Base-by-base conservation (phyloP, 2,113 vertebrate species). In the Picathartes gymnocephalus region DNA sequence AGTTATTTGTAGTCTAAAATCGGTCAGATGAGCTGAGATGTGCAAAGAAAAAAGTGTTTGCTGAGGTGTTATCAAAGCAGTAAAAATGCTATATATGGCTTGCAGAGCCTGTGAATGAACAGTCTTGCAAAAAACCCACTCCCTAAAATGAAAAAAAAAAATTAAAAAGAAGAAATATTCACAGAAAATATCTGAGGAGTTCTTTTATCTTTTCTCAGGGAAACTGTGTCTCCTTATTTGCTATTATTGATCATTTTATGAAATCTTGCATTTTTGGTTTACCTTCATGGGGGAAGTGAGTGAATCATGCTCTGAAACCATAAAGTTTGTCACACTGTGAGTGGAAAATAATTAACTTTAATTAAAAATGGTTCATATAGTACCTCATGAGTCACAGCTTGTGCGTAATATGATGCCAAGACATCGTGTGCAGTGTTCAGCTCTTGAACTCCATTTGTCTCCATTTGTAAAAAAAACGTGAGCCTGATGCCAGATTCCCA, bases 1-100 rank as follows among this genome's bases (percentile, higher is more conserved):
- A 91, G 47, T 76, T 96, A 96, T 96, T 94, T 95, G 85, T 91
- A 74, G 53, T 54, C 44, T 72, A 73, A 95, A 97, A 92, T 57
- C 7, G 28, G 50, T 48, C 69, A 96, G 91, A 91, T 33, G 6
- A 62, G 48, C 74, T 93, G 72, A 72, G 78, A 91, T 74, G 60
- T 92, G 62, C 51, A 88, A 94, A 71, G 51, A 77, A 72, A 85
- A 92, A 88, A 56, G 57, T 69, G 45, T 48, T 81, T 86, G 71
- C 77, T 86, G 61, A 91, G 71, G 74, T 94, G 90, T 53, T 94
- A 64, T 6, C 0, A 0, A 74, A 76, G 77, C 77, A 86, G 61
- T 25, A 89, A 91, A 81, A 78, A 30, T 4, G 4, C 61, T 90
- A 69, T 54, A 68, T 64, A 68, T 87, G 79, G 62, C 66, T 69